Conservation (phyloP, 2,113 vertebrate genomes). For the Micronycteris hirsuta region DNA sequence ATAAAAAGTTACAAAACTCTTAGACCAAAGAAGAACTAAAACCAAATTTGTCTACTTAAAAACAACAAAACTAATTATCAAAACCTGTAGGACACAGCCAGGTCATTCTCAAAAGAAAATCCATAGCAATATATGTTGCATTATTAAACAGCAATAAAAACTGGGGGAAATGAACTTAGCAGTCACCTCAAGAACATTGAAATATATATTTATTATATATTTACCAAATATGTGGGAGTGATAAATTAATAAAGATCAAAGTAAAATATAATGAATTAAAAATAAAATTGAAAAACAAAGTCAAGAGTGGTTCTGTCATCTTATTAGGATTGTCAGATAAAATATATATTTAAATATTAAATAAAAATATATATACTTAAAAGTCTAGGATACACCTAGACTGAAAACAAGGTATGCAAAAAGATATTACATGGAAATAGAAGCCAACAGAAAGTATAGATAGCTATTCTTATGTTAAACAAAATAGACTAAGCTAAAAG, state of each 20-base stretch:
- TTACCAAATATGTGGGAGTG: not conserved
- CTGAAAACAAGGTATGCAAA: not conserved
- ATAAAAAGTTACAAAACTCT: not conserved
- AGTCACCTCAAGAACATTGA: not conserved
- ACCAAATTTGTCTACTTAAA: not conserved
- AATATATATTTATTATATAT: not conserved
- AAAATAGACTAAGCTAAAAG: not conserved
- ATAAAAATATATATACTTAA: not conserved
- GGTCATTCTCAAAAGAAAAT: conserved; percentile 11
- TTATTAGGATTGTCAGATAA: not conserved
- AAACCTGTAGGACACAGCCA: not conserved
- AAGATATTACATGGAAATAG: not conserved
- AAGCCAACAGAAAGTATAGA: not conserved
- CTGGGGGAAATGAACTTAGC: not conserved
- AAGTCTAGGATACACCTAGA: not conserved
- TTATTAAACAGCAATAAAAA: not conserved
- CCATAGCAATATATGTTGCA: not conserved
- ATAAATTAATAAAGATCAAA: not conserved
- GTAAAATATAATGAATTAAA: not conserved
- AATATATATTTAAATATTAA: no score
- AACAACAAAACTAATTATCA: not conserved
- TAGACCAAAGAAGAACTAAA: not conserved
- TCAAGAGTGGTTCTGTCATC: not conserved
- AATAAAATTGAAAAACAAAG: not conserved
- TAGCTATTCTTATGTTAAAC: not conserved